Conservation (phyloP, 2,113 vertebrate genomes). For the Labeo catla region DNA sequence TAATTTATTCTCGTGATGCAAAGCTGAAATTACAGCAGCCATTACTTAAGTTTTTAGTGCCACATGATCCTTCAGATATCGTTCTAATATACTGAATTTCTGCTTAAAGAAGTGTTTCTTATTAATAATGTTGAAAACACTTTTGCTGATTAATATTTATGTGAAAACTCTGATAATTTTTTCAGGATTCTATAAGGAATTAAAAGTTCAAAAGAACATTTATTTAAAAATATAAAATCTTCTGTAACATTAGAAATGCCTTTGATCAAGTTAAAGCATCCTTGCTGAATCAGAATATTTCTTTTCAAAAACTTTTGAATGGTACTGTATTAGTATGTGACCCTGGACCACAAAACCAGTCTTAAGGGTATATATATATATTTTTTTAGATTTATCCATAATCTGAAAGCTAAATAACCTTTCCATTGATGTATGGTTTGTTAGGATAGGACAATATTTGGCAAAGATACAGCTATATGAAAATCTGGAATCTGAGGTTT, state of each 20-base stretch:
- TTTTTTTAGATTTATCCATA: too few species aligned
- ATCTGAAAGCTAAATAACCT: too few species aligned
- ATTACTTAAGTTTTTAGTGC: neutral
- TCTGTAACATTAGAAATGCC: neutral
- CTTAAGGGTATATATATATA: too few species aligned
- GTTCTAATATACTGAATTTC: neutral
- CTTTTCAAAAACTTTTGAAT: too few species aligned
- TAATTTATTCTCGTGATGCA: neutral
- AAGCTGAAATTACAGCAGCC: neutral
- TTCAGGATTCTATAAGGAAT: neutral
- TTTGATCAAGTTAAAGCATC: neutral
- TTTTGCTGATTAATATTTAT: neutral
- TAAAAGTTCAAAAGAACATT: neutral
- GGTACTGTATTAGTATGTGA: too few species aligned
- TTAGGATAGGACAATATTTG: too few species aligned
- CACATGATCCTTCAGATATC: neutral
- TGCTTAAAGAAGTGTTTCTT: too few species aligned
- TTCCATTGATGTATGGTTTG: too few species aligned
- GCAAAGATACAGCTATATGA: too few species aligned
- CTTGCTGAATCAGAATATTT: neutral
- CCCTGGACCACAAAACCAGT: too few species aligned
- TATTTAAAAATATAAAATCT: neutral
- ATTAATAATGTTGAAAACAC: too few species aligned
- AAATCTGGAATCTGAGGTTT: too few species aligned
- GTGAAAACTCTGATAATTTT: neutral